Percentiles rank a stretch among this genome's conserved stretches.
Evolutionary conservation across 2,113 vertebrate species (phyloP).

Genomic region (Phyllostomus hastatus): DNA sequence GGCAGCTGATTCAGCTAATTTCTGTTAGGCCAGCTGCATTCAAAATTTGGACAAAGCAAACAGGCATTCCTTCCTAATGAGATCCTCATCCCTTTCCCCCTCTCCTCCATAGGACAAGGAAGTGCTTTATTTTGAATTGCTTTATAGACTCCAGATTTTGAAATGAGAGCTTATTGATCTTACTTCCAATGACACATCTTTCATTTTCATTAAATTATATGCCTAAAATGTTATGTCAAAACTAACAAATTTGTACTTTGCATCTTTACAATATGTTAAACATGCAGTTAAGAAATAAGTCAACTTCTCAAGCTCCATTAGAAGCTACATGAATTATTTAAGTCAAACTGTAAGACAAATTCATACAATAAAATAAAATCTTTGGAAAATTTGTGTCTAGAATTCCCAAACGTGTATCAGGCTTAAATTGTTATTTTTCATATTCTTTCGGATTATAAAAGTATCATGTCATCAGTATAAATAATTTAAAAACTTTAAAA

Average conservation of each 20-base stretch:
- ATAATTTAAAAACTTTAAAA: not conserved
- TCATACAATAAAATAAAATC: not conserved
- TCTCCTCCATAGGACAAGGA: not conserved
- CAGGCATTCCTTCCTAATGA: not conserved
- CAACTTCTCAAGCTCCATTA: not conserved
- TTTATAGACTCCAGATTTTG: slow-evolving; percentile 17
- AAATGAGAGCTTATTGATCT: slow-evolving; percentile 1
- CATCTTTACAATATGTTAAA: slow-evolving; percentile 37
- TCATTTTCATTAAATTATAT: slow-evolving; percentile 21
- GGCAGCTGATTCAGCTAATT: not conserved
- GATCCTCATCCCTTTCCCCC: not conserved
- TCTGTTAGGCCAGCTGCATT: not conserved
- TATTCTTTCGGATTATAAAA: not conserved
- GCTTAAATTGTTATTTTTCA: not conserved
- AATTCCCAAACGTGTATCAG: not conserved
- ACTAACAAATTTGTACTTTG: slow-evolving; percentile 13
- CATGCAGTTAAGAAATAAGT: not conserved
- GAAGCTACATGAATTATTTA: not conserved
- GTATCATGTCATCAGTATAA: not conserved
- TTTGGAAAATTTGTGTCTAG: not conserved
- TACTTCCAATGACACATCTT: not conserved
- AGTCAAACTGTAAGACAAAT: not conserved
- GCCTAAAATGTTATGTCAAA: slow-evolving; percentile 15
- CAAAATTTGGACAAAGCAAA: not conserved
- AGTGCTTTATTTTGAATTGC: not conserved